Conservation (phyloP, 1,140 invertebrate genomes). For the Zaprionus camerounensis region DNA sequence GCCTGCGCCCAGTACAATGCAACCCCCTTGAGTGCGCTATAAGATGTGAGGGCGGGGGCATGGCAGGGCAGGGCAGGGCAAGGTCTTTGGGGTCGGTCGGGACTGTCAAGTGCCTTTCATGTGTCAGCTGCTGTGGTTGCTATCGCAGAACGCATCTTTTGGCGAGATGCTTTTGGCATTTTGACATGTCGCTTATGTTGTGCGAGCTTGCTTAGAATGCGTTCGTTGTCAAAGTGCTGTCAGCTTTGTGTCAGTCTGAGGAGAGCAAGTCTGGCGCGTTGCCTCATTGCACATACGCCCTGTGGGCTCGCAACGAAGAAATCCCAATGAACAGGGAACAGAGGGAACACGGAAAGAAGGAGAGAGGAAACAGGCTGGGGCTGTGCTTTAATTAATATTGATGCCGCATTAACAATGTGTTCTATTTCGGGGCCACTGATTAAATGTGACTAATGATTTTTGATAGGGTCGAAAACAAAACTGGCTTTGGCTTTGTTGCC, state of each 20-base stretch:
- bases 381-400: conserved; percentile 73
- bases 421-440: conserved; percentile 63
- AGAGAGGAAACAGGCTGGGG: neutral
- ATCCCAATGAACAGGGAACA: neutral
- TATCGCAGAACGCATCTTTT: conserved; percentile 74
- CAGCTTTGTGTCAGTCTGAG: conserved; percentile 70
- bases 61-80: neutral
- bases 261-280: conserved; percentile 22
- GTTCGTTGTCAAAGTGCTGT: conserved; percentile 78
- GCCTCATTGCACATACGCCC: conserved; percentile 60
- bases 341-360: neutral
- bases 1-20: neutral
- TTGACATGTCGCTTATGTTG: conserved; percentile 81
- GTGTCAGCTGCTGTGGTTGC: conserved; percentile 42
- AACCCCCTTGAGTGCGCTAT: neutral
- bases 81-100: conserved; percentile 2
- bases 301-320: conserved; percentile 6
- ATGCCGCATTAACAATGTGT: conserved; percentile 74
- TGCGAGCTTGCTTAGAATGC: conserved; percentile 74
- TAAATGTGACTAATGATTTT: conserved; percentile 73
- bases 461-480: conserved; percentile 51
- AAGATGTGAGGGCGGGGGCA: neutral
- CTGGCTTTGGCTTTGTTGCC: conserved; percentile 46
- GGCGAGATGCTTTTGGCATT: conserved; percentile 71
- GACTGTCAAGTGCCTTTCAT: conserved; percentile 49